Percentiles rank a stretch among this genome's conserved stretches.
These are phyloP conservation scores for Tolypeutes matacus DNA, from an alignment of 2,797 vertebrate species.

Conservation along the genomic window DNA sequence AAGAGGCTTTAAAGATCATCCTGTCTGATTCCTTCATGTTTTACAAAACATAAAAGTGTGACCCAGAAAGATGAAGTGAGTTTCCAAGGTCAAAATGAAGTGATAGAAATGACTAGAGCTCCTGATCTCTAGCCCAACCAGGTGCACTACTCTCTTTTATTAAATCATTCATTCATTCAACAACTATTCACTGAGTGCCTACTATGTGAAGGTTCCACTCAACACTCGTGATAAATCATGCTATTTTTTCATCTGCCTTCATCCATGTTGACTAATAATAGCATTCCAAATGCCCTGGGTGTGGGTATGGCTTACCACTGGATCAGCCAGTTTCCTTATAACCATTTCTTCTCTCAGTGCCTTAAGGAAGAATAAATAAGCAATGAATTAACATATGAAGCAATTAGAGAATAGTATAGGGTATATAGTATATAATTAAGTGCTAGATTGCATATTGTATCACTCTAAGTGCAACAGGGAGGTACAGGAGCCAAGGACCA, in stretches of 20 bases:
- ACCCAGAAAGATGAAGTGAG: constrained; percentile 40
- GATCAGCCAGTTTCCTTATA: constrained; percentile 65
- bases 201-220: background rate
- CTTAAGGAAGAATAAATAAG: constrained; percentile 66
- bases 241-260: constrained; percentile 51
- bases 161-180: background rate
- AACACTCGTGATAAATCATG: constrained; percentile 1
- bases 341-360: constrained; percentile 58
- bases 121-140: constrained; percentile 10
- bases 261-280: constrained; percentile 26
- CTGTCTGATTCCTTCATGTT: background rate
- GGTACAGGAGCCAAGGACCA: background rate
- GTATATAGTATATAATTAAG: constrained; percentile 61
- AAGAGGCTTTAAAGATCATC: constrained; percentile 43
- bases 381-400: constrained; percentile 57
- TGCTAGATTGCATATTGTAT: constrained; percentile 44
- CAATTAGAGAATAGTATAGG: constrained; percentile 66
- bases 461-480: background rate
- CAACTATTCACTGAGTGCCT: constrained; percentile 45
- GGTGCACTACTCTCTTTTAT: background rate
- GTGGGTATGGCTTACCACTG: constrained; percentile 53
- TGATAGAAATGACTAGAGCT: background rate
- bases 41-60: constrained; percentile 39
- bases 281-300: background rate
- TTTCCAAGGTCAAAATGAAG: constrained; percentile 59